Percentiles rank a stretch among this genome's conserved stretches.
These are phyloP conservation scores for Menidia menidia DNA, from an alignment of 2,797 vertebrate genomes.

Conservation along the genomic window DNA sequence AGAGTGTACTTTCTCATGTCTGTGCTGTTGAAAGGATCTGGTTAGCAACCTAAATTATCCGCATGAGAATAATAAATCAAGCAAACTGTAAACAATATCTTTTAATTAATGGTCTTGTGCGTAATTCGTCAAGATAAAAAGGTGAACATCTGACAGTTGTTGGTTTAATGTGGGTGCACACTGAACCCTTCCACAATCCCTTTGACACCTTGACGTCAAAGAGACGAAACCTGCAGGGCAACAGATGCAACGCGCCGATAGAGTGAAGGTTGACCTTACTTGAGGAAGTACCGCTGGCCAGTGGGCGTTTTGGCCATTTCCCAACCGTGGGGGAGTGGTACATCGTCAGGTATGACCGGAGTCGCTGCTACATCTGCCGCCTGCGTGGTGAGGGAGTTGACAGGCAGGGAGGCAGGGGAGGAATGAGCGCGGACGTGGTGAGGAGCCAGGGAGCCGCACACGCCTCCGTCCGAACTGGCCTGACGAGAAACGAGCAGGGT, in stretches of 20 bases:
- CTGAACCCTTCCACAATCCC: not conserved
- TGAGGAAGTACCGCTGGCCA: constrained; percentile 95
- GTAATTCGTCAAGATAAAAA: not conserved
- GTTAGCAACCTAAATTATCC: too few species aligned
- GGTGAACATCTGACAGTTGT: not conserved
- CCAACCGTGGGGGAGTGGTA: constrained; percentile 93
- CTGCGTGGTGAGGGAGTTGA: constrained; percentile 89
- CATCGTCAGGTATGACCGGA: constrained; percentile 88
- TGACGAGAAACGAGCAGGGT: constrained; percentile 73
- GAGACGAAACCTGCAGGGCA: constrained; percentile 35
- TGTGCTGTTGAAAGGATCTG: too few species aligned
- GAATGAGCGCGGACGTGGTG: constrained; percentile 94
- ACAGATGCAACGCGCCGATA: constrained; percentile 23
- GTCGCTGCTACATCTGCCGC: constrained; percentile 84
- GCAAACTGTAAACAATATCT: too few species aligned
- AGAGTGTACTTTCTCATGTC: not conserved
- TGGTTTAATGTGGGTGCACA: not conserved
- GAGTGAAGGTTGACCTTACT: constrained; percentile 82
- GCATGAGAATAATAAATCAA: too few species aligned
- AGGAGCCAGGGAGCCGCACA: constrained; percentile 88
- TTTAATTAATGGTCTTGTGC: too few species aligned
- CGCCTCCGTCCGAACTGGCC: constrained; percentile 93
- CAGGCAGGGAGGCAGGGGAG: constrained; percentile 93
- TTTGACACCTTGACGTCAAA: constrained; percentile 2
- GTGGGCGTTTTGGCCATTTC: constrained; percentile 96